Percentiles rank a stretch among this genome's conserved stretches.
phyloP scores from a whole-genome alignment of 2,113 vertebrate species.

The Camelus dromedarius region DNA sequence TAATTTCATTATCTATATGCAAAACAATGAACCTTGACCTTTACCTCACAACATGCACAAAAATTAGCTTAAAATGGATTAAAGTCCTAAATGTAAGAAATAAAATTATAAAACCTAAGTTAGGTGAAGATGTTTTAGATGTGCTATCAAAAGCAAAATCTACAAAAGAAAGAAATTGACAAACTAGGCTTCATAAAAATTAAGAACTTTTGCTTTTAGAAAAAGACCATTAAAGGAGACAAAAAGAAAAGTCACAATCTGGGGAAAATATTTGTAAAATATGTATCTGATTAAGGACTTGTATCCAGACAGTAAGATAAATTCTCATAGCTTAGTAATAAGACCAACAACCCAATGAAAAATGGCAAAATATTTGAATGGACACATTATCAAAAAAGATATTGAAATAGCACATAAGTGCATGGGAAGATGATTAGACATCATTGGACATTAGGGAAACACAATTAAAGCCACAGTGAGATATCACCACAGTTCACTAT shows the following conservation, averaged over 20 bases:
- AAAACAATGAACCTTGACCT: background rate
- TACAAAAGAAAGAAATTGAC: background rate
- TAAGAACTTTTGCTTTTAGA: constrained; percentile 14
- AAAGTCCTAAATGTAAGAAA: background rate
- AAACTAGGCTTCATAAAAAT: background rate
- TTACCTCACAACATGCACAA: background rate
- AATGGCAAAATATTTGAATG: background rate
- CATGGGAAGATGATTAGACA: background rate
- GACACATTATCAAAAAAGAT: background rate
- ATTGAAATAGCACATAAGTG: background rate
- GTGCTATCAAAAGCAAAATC: background rate
- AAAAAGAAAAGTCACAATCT: background rate
- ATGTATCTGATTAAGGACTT: background rate
- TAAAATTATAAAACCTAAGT: background rate
- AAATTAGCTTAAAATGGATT: constrained; percentile 14
- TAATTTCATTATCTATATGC: background rate
- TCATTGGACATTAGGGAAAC: background rate
- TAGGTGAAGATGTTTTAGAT: background rate
- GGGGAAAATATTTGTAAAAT: background rate
- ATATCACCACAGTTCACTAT: too few species aligned
- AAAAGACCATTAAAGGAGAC: background rate
- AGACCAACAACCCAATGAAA: background rate
- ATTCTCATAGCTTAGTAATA: background rate
- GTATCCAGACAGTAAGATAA: background rate
- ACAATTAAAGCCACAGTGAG: background rate